Conservation (phyloP, 2,797 vertebrate genomes). For the Cheirogaleus major region DNA sequence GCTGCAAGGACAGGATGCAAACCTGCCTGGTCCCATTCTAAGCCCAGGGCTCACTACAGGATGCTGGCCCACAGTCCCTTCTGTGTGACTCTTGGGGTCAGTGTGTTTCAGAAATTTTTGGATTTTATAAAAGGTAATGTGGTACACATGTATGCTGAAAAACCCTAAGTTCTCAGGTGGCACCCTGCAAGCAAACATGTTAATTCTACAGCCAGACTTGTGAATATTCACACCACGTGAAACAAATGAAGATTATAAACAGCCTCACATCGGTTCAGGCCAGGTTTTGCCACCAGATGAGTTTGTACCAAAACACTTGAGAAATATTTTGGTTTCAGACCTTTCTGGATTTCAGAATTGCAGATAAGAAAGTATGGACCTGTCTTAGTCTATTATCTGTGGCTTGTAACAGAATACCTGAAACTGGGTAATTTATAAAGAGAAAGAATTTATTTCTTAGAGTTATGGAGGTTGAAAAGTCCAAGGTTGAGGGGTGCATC, state of each 20-base stretch:
- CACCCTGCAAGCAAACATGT: not conserved
- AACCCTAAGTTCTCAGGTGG: not conserved
- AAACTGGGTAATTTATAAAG: not conserved
- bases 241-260: not conserved
- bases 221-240: not conserved
- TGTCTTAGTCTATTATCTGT: not conserved
- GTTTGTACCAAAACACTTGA: not conserved
- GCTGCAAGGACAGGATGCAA: not conserved
- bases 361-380: not conserved
- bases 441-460: not conserved
- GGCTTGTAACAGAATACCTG: not conserved
- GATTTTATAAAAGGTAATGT: slow-evolving; percentile 28
- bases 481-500: not conserved
- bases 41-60: not conserved
- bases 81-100: not conserved
- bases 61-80: not conserved
- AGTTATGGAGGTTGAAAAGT: not conserved
- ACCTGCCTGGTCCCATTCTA: not conserved
- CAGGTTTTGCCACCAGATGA: not conserved
- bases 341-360: slow-evolving; percentile 7
- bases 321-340: not conserved
- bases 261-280: not conserved
- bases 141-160: not conserved
- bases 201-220: not conserved
- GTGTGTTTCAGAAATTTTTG: not conserved